Evolutionary conservation across 2,888 invertebrate species (phyloP), one percentile per base, ranked within the genome.

Genomic region (Harpalus rufipes): DNA sequence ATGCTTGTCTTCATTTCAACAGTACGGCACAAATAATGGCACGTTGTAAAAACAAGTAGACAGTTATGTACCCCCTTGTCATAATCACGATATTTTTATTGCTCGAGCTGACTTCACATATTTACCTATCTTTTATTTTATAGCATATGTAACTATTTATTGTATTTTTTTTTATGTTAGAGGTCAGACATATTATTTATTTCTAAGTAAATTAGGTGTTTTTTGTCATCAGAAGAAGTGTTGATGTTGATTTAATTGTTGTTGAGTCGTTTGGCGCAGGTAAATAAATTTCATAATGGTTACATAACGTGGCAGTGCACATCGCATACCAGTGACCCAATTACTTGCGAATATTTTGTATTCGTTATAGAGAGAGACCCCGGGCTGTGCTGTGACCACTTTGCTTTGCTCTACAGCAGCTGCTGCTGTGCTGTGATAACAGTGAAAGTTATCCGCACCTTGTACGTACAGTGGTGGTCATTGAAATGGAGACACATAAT

Each of bases 311-410:
- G 68, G 68, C 68, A 41, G 68, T 32, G 41, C 63, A 21, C n/a
- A 68, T 12, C 63, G 81, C 65, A 81, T 63, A 81, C 63, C 81
- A 39, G 10, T 81, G 81, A 81, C 81, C 81, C 63, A 65, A 41
- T 81, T 81, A 81, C 81, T 63, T 63, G 63, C 18, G 63, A 81
- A 81, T 81, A 78, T 78, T 78, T 78, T 65, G 81, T 81, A 81
- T 81, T 81, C 81, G 81, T 81, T 81, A 63, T 81, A 63, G 81
- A 44, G 1, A 21, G 21, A 21, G 21, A 21, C 21, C 21, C 21
- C 21, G 21, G 1, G 21, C 21, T 21, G 21, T 21, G 21, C 41
- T 21, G 56, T 58, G 25, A 59, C 21, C 59, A 76, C 51, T 21
- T 18, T 16, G 32, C n/a, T 32, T 32, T 21, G 21, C 21, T 21